Evolutionary conservation across 1,140 invertebrate species (phyloP).

Genomic region (Ditylenchus dipsaci): DNA sequence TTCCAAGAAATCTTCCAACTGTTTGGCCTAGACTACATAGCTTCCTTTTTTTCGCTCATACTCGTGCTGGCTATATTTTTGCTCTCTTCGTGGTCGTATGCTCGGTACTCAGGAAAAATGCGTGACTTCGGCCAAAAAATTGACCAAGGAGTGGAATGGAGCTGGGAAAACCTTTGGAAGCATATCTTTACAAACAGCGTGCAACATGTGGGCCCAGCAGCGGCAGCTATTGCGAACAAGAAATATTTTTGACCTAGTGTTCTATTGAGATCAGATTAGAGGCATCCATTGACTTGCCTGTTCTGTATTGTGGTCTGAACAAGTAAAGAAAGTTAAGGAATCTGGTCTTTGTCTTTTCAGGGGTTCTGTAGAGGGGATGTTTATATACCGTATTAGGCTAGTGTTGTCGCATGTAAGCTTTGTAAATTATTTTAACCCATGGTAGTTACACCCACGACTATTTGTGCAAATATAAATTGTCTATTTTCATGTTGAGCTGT

Average conservation of each 20-base stretch:
- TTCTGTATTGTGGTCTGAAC: background rate
- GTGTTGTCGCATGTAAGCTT: too few relatives aligned
- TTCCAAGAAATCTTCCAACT: conserved; percentile 58
- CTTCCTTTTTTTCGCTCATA: conserved; percentile 51
- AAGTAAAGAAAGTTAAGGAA: too few relatives aligned
- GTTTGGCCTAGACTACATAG: conserved; percentile 46
- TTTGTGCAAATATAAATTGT: too few relatives aligned
- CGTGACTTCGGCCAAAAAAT: conserved; percentile 31
- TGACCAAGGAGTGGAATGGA: conserved; percentile 10
- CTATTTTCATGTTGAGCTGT: too few relatives aligned
- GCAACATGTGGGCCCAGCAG: background rate
- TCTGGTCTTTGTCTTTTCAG: too few relatives aligned
- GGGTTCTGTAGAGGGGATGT: too few relatives aligned
- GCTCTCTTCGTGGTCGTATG: conserved; percentile 49
- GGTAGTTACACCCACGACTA: too few relatives aligned
- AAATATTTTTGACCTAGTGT: background rate
- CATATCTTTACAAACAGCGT: background rate
- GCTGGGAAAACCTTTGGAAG: conserved; percentile 8
- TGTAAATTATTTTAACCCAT: too few relatives aligned
- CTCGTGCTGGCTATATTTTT: conserved; percentile 42
- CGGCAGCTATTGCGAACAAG: background rate
- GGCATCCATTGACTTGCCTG: background rate
- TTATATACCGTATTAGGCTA: too few relatives aligned
- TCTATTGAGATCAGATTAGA: background rate
- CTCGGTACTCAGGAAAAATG: conserved; percentile 53